Evolutionary conservation across 2,797 vertebrate species (phyloP).

Genomic region (Cottoperca gobio): DNA sequence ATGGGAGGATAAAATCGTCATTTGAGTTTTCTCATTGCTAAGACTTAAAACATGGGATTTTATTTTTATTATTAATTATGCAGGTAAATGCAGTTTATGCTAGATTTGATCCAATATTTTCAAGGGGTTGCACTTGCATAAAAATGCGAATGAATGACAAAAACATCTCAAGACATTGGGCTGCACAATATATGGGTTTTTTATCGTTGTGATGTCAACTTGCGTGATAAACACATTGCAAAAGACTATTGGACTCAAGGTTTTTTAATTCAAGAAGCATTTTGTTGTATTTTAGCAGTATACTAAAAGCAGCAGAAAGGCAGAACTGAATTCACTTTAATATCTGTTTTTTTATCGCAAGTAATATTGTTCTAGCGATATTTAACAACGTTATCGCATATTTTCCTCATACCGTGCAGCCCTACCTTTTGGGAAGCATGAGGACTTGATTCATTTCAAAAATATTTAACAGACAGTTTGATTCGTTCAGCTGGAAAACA

Average conservation of each 20-base stretch:
- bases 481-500: constrained; percentile 10
- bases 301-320: too few species aligned
- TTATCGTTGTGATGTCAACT: too few species aligned
- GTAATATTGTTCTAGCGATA: too few species aligned
- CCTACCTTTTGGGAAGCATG: not conserved
- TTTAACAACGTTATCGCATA: too few species aligned
- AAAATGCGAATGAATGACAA: constrained; percentile 12
- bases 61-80: not conserved
- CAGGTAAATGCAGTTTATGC: not conserved
- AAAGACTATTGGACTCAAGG: too few species aligned
- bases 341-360: too few species aligned
- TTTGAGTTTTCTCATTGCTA: not conserved
- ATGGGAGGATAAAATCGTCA: not conserved
- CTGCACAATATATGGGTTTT: too few species aligned
- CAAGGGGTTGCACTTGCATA: not conserved
- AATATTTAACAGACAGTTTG: constrained; percentile 14
- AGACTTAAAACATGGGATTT: not conserved
- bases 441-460: constrained; percentile 13
- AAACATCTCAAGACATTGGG: not conserved
- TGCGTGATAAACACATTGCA: too few species aligned
- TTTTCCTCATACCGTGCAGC: too few species aligned
- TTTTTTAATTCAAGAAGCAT: too few species aligned
- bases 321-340: too few species aligned
- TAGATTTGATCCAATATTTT: not conserved
- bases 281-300: too few species aligned